Conservation (phyloP, 2,888 invertebrate species). For the Tolmerus cingulatus region DNA sequence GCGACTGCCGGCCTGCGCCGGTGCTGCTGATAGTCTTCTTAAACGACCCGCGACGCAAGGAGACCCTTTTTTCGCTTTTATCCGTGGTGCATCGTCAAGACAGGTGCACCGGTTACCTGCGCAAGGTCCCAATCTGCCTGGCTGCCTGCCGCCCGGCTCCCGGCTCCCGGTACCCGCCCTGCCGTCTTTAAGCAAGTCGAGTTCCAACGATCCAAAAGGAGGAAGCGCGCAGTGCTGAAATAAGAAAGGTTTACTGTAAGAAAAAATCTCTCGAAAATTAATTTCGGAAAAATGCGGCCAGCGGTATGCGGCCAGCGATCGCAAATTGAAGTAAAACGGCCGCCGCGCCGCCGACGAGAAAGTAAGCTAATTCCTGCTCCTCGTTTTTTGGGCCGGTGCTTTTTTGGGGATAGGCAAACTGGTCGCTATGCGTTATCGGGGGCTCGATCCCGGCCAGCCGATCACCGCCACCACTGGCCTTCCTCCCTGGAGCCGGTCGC, state of each 20-base stretch:
- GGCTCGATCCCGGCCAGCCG: background rate
- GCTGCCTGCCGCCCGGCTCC: background rate
- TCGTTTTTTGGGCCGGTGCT: background rate
- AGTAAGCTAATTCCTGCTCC: background rate
- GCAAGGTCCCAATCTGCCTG: constrained; percentile 12
- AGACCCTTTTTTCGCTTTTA: constrained; percentile 41
- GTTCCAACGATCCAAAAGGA: background rate
- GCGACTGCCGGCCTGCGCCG: background rate
- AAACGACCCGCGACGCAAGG: constrained; percentile 25
- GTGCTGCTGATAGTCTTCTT: background rate
- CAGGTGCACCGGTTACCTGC: constrained; percentile 42
- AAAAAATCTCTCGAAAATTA: constrained; percentile 32
- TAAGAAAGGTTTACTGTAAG: background rate
- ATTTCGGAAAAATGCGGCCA: constrained; percentile 18
- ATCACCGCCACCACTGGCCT: background rate
- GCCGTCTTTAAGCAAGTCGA: background rate
- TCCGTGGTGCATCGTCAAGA: constrained; percentile 40
- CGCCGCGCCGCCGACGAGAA: background rate
- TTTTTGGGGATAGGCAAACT: background rate
- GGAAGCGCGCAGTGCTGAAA: background rate
- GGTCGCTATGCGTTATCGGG: background rate
- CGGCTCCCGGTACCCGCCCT: background rate
- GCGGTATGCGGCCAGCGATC: background rate
- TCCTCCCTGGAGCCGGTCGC: background rate
- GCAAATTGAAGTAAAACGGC: background rate